A percentile compares a stretch with the other conserved stretches of the same genome.
Conservation (phyloP, 2,797 vertebrate genomes). For the Danio aesculapii region DNA sequence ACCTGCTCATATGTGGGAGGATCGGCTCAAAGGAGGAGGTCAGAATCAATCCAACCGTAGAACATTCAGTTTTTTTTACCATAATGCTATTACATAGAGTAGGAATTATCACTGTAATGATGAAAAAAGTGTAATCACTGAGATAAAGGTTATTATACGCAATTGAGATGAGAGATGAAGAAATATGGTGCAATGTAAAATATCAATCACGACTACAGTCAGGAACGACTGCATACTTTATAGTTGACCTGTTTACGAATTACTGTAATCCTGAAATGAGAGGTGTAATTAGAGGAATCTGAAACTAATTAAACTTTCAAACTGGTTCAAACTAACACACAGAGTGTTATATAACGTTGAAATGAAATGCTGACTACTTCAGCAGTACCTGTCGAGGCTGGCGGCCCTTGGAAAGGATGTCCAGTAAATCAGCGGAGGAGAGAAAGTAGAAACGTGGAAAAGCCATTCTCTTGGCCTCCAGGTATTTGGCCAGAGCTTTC, state of each 20-base stretch:
- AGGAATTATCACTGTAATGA: slow-evolving; percentile 48
- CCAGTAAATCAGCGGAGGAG: slow-evolving; percentile 85
- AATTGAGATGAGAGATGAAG: slow-evolving; percentile 23
- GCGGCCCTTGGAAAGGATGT: slow-evolving; percentile 84
- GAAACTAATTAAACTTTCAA: slow-evolving; percentile 27
- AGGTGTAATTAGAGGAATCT: slow-evolving; percentile 36
- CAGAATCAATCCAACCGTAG: slow-evolving; percentile 49
- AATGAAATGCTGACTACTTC: too few species aligned
- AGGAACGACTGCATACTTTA: slow-evolving; percentile 13
- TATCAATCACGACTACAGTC: slow-evolving; percentile 12
- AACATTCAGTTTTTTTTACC: slow-evolving; percentile 50
- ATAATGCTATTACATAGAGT: slow-evolving; percentile 51
- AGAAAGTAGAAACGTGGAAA: slow-evolving; percentile 84
- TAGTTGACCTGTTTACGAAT: slow-evolving; percentile 34
- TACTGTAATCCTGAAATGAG: slow-evolving; percentile 26
- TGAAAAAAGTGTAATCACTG: slow-evolving; percentile 48
- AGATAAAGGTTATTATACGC: slow-evolving; percentile 50
- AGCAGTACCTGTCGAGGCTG: slow-evolving; percentile 79
- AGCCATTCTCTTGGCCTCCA: slow-evolving; percentile 75
- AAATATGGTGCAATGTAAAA: slow-evolving; percentile 24
- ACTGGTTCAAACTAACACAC: slow-evolving; percentile 6
- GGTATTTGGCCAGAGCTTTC: slow-evolving; percentile 73
- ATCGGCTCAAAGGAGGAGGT: slow-evolving; percentile 36
- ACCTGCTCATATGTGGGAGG: slow-evolving; percentile 54
- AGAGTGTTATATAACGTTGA: neutral